Evolutionary conservation across 2,888 invertebrate genomes (phyloP).

Genomic region (Molorchus minor): DNA sequence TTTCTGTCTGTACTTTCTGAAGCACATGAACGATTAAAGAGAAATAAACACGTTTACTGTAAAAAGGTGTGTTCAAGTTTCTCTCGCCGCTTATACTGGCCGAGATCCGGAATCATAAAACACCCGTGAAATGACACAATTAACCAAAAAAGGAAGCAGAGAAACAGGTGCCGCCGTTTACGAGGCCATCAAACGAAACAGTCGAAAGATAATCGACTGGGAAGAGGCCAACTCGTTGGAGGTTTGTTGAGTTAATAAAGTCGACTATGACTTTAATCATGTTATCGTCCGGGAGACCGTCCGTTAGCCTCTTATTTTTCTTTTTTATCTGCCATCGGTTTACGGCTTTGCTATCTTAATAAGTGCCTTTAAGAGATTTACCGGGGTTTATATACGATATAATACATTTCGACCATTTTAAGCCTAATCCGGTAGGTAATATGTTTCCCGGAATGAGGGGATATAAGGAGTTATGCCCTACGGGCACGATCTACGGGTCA

Average conservation of each 20-base stretch:
- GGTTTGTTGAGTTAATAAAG: slow-evolving; percentile 51
- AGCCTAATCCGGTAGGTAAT: slow-evolving; percentile 30
- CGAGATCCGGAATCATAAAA: slow-evolving; percentile 11
- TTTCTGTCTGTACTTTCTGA: too few species aligned
- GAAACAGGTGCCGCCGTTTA: slow-evolving; percentile 25
- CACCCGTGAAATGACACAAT: slow-evolving; percentile 15
- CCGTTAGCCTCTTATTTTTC: slow-evolving; percentile 31
- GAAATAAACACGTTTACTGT: too few species aligned
- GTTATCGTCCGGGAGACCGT: slow-evolving; percentile 50
- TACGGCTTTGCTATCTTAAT: slow-evolving; percentile 37
- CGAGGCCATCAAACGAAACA: slow-evolving; percentile 27
- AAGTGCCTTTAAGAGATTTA: slow-evolving; percentile 33
- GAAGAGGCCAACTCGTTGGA: slow-evolving; percentile 18
- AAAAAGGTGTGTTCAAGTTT: too few species aligned
- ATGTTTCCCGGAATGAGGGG: slow-evolving; percentile 28
- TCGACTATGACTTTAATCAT: slow-evolving; percentile 53
- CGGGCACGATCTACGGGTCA: neutral
- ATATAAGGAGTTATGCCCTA: neutral
- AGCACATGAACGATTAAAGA: too few species aligned
- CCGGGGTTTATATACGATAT: slow-evolving; percentile 20
- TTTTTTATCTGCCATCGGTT: slow-evolving; percentile 40
- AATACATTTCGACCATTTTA: slow-evolving; percentile 26
- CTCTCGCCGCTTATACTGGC: too few species aligned
- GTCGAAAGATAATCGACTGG: slow-evolving; percentile 29
- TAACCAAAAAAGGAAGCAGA: slow-evolving; percentile 13